phyloP scores from a whole-genome alignment of 2,797 vertebrate genomes.

The Dryobates pubescens region DNA sequence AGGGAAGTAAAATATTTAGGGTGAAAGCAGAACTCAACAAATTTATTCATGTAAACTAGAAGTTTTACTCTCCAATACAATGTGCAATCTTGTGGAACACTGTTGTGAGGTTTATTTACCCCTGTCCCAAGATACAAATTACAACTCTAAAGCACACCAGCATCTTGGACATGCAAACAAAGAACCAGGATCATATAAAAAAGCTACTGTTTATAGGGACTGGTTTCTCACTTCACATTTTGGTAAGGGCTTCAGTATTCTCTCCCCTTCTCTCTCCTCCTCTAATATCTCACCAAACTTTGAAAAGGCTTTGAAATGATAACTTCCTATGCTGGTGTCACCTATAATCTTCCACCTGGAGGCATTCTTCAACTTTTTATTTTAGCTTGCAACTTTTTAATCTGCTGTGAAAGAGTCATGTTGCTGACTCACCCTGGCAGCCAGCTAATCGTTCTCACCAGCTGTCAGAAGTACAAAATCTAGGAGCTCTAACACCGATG shows the following conservation, averaged over 20 bases:
- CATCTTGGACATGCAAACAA: not conserved
- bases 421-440: slow-evolving; percentile 36
- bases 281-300: not conserved
- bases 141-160: not conserved
- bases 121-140: not conserved
- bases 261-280: not conserved
- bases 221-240: not conserved
- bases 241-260: not conserved
- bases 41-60: not conserved
- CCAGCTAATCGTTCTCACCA: not conserved
- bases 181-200: rapidly evolving
- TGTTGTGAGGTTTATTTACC: not conserved
- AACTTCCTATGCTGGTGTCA: not conserved
- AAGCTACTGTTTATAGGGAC: not conserved
- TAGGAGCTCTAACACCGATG: not conserved
- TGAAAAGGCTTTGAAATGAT: not conserved
- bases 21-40: not conserved
- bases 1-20: not conserved
- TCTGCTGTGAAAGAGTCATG: not conserved
- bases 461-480: not conserved
- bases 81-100: not conserved
- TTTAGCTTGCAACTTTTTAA: not conserved
- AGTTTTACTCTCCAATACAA: not conserved
- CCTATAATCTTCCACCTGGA: not conserved
- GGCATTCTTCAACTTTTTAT: not conserved